Evolutionary conservation across 2,888 invertebrate species (phyloP).

Genomic region (Lapara coniferarum): DNA sequence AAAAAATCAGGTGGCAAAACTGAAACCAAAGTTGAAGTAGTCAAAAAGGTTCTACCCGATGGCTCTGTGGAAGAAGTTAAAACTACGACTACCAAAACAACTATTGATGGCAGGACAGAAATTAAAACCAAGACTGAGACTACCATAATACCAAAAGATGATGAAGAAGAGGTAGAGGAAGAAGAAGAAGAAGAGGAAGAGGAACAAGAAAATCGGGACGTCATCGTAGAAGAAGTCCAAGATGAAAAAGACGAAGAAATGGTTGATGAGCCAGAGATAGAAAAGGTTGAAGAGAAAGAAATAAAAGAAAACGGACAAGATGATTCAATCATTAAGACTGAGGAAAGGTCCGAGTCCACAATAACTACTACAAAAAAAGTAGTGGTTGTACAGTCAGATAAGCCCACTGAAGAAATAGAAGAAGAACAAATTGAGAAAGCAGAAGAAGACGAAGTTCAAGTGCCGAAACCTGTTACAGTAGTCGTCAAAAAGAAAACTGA

Average conservation of each 20-base stretch:
- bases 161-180: conserved; percentile 60
- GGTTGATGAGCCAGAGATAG: conserved; percentile 41
- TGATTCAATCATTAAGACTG: conserved; percentile 56
- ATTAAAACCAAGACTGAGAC: conserved; percentile 74
- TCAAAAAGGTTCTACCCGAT: conserved; percentile 68
- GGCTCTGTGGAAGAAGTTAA: conserved; percentile 72
- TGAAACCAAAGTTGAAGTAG: conserved; percentile 75
- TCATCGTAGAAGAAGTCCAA: conserved; percentile 43
- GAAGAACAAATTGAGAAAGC: conserved; percentile 51
- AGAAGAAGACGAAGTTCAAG: conserved; percentile 48
- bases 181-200: conserved; percentile 59
- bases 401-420: conserved; percentile 53
- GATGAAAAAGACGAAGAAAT: conserved; percentile 41
- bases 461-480: conserved; percentile 46
- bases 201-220: conserved; percentile 51
- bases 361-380: conserved; percentile 66
- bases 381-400: conserved; percentile 54
- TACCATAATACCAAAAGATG: conserved; percentile 68
- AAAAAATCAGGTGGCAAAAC: conserved; percentile 73
- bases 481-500: conserved; percentile 43
- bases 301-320: conserved; percentile 51
- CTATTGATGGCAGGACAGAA: conserved; percentile 73
- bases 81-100: conserved; percentile 75
- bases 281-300: conserved; percentile 39
- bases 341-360: conserved; percentile 65